These are phyloP conservation scores for Anabacerthia variegaticeps DNA, from an alignment of 2,797 vertebrate species.

Conservation along the genomic window DNA sequence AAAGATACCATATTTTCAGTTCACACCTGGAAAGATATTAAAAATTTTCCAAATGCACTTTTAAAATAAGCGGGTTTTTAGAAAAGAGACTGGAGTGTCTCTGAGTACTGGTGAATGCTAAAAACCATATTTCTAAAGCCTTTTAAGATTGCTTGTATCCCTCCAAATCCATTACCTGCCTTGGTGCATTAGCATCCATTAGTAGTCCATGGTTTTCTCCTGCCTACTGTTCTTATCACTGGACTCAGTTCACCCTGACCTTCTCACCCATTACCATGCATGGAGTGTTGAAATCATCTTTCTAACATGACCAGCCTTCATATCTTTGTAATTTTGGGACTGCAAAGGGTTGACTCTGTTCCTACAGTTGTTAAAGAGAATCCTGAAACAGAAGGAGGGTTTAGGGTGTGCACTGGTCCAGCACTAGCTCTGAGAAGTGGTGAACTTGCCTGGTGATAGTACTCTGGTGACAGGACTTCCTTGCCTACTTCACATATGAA, in stretches of 20 bases:
- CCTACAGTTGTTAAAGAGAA: not conserved
- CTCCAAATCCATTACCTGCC: not conserved
- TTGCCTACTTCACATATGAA: not conserved
- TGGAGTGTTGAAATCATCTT: not conserved
- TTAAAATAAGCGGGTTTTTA: slow-evolving; percentile 39
- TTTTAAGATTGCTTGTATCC: not conserved
- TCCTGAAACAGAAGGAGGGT: not conserved
- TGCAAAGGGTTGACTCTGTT: not conserved
- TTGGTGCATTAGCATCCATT: not conserved
- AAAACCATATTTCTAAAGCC: not conserved
- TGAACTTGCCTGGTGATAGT: not conserved
- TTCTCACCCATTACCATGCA: not conserved
- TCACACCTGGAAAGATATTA: not conserved
- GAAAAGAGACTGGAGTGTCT: slow-evolving; percentile 16
- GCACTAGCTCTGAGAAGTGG: not conserved
- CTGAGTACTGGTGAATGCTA: not conserved
- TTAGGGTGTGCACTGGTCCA: not conserved
- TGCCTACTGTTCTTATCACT: not conserved
- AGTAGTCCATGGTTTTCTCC: not conserved
- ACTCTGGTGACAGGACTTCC: not conserved
- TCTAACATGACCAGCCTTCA: not conserved
- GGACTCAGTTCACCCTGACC: not conserved
- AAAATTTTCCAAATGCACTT: not conserved
- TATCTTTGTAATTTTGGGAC: not conserved
- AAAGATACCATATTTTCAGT: not conserved